phyloP scores from a whole-genome alignment of 2,797 vertebrate genomes.

The Apodemus agrarius region DNA sequence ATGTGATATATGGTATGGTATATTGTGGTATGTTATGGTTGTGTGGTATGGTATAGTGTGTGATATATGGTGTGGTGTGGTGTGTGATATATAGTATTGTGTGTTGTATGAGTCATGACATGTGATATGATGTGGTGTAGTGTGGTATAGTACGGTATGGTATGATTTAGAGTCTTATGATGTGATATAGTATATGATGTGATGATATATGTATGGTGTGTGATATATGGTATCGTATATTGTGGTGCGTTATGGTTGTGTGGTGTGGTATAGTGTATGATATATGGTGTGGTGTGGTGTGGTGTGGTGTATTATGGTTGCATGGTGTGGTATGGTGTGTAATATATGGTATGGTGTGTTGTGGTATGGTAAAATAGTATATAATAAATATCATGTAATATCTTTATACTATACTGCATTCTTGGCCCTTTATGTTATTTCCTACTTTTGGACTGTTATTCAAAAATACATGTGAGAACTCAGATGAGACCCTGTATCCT shows the following conservation, averaged over 20 bases:
- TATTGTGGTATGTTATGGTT: no score
- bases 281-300: background rate
- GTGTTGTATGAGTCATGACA: background rate
- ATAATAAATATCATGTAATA: background rate
- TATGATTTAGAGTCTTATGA: background rate
- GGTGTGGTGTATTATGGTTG: background rate
- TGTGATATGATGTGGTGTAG: background rate
- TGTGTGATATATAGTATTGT: background rate
- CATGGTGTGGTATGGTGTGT: background rate
- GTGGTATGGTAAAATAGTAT: background rate
- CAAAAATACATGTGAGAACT: background rate
- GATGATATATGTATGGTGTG: background rate
- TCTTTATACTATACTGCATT: background rate
- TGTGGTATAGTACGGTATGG: background rate
- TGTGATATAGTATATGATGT: background rate
- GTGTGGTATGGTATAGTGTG: background rate
- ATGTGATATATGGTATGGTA: background rate
- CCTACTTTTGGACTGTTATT: background rate
- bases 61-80: background rate
- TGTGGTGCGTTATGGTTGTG: no score
- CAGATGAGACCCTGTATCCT: background rate
- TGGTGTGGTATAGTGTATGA: background rate
- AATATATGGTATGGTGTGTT: background rate
- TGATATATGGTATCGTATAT: background rate
- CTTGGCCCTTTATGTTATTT: background rate